Conservation (phyloP, 2,113 vertebrate species). For the Stegostoma tigrinum region DNA sequence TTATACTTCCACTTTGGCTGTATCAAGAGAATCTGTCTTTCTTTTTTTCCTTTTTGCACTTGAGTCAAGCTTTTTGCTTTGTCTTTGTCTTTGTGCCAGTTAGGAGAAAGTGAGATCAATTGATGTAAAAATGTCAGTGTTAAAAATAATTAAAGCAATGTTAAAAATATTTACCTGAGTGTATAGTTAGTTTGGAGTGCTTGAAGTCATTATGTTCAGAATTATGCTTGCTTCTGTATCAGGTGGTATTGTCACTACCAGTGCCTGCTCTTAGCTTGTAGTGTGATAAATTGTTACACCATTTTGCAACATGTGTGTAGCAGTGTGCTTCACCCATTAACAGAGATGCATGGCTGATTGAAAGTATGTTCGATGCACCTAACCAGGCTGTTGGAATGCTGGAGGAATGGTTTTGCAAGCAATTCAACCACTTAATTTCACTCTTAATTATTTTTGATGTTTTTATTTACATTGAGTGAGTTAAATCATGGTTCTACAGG, state of each 20-base stretch:
- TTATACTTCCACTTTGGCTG: slow-evolving; percentile 52
- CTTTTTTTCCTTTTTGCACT: slow-evolving; percentile 42
- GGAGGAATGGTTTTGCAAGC: slow-evolving; percentile 48
- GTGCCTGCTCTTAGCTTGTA: slow-evolving; percentile 22
- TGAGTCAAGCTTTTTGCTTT: slow-evolving; percentile 31
- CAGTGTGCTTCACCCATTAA: slow-evolving; percentile 29
- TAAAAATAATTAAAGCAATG: not conserved
- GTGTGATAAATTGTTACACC: slow-evolving; percentile 33
- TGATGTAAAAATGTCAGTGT: slow-evolving; percentile 24
- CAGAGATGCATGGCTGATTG: slow-evolving; percentile 64
- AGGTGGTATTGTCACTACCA: slow-evolving; percentile 26
- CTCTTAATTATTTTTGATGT: slow-evolving; percentile 37
- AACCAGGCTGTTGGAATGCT: slow-evolving; percentile 59
- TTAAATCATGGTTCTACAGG: not conserved
- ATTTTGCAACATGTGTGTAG: slow-evolving; percentile 25
- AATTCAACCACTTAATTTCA: slow-evolving; percentile 43
- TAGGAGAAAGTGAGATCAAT: not conserved
- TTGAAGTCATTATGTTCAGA: slow-evolving; percentile 15
- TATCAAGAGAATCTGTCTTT: slow-evolving; percentile 39
- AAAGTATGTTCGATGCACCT: slow-evolving; percentile 53
- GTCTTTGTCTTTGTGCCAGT: slow-evolving; percentile 30
- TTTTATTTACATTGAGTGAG: slow-evolving; percentile 8
- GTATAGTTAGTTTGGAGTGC: not conserved
- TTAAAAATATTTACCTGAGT: not conserved
- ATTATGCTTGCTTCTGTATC: slow-evolving; percentile 33